A percentile compares a stretch with the other conserved stretches of the same genome.
Evolutionary conservation across 2,113 vertebrate genomes (phyloP).

Genomic region (Condylura cristata): DNA sequence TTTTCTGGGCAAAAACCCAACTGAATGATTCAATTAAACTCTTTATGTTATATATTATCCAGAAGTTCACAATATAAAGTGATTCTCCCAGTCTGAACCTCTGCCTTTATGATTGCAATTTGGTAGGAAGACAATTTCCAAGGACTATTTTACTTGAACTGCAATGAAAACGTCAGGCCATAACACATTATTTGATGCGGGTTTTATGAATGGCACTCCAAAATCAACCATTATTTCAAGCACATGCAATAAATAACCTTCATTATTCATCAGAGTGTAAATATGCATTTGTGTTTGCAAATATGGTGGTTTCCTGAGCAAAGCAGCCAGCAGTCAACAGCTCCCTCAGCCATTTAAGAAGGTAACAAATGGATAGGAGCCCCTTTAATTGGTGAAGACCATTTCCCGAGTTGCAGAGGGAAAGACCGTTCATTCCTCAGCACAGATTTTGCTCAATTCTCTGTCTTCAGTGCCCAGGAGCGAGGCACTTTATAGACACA

Average conservation of each 20-base stretch:
- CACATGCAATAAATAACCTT: conserved; percentile 87
- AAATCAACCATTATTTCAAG: conserved; percentile 88
- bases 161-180: conserved; percentile 85
- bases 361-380: conserved; percentile 78
- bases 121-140: conserved; percentile 87
- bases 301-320: conserved; percentile 81
- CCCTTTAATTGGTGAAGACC: conserved; percentile 78
- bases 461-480: neutral
- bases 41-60: conserved; percentile 90
- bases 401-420: conserved; percentile 77
- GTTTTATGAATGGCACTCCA: conserved; percentile 86
- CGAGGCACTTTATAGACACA: neutral
- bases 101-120: conserved; percentile 89
- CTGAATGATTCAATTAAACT: conserved; percentile 91
- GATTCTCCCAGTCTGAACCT: conserved; percentile 85
- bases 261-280: conserved; percentile 86
- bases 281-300: conserved; percentile 86
- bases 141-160: conserved; percentile 86
- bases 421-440: conserved; percentile 62
- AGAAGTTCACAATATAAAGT: conserved; percentile 88
- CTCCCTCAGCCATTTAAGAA: conserved; percentile 81
- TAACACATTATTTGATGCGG: conserved; percentile 82
- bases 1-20: conserved; percentile 91
- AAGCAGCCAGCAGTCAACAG: conserved; percentile 79
- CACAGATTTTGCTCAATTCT: conserved; percentile 36